Evolutionary conservation across 2,113 vertebrate genomes (phyloP).

Genomic region (Osmerus mordax): DNA sequence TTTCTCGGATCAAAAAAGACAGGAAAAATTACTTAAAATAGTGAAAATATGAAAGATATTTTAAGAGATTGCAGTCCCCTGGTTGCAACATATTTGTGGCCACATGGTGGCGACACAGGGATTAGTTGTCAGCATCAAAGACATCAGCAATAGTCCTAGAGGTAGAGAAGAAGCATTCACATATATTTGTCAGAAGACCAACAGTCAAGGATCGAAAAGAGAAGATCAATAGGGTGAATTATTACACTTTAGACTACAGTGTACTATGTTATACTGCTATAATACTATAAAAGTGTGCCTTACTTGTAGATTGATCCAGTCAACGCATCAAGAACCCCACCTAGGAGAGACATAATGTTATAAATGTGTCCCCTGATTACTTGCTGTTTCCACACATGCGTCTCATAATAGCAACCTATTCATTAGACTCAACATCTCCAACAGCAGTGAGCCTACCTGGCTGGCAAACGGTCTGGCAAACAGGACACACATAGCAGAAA

Average conservation of each 20-base stretch:
- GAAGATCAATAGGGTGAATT: too few relatives aligned
- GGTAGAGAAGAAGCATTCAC: constrained; percentile 21
- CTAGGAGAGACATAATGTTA: constrained; percentile 47
- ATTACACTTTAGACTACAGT: not conserved
- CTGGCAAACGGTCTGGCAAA: constrained; percentile 79
- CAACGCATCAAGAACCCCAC: constrained; percentile 77
- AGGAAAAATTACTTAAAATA: constrained; percentile 43
- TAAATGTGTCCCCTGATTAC: not conserved
- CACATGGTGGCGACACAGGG: constrained; percentile 55
- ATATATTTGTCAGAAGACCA: not conserved
- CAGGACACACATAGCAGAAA: constrained; percentile 83
- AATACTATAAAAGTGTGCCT: constrained; percentile 30
- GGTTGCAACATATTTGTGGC: constrained; percentile 45
- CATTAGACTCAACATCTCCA: not conserved
- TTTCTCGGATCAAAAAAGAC: constrained; percentile 38
- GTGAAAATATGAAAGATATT: constrained; percentile 37
- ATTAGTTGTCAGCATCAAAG: constrained; percentile 68
- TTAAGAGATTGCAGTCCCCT: constrained; percentile 28
- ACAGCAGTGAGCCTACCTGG: constrained; percentile 70
- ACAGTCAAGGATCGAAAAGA: too few relatives aligned
- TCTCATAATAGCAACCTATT: not conserved
- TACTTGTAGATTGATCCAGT: constrained; percentile 81
- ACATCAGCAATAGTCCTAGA: constrained; percentile 75
- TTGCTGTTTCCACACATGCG: not conserved
- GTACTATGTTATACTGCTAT: not conserved